Base-by-base conservation (phyloP, 1,140 invertebrate genomes). In the Limonius californicus region DNA sequence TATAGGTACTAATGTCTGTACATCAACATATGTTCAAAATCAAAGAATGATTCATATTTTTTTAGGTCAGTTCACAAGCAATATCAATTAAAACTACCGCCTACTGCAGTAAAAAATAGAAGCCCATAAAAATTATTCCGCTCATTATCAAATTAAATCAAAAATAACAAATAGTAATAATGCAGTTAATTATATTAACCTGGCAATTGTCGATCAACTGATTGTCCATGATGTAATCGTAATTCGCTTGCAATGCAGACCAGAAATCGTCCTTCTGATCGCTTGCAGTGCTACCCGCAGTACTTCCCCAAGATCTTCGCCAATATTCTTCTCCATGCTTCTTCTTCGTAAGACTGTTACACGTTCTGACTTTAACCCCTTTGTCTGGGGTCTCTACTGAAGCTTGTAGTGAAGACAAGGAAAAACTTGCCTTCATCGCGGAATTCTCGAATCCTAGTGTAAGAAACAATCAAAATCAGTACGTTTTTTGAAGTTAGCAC, bases 171-270 rank as follows among this genome's bases (percentile, higher is more conserved):
- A n/a, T 35, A n/a, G 32, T 35, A 35, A n/a, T 35, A n/a, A 35
- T 35, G 8, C 32, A 35, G 8, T n/a, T n/a, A 8, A 35, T 35
- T n/a, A 16, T 60, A 61, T 72, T 77, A 74, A 88, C 89, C 78
- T 86, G 87, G 80, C 92, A 95, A 66, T 87, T 88, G 72, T 94
- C 91, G 62, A 95, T 90, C 60, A 95, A 87, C 73, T 94, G 89
- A 75, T 91, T 94, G 77, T 94, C 91, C 92, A 96, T 95, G 71
- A 96, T 90, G 76, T 92, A 96, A 75, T 94, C 88, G 78, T 96
- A 95, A 78, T 90, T 89, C 19, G 90, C 86, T 70, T 91, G 88
- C 70, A 95, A 85, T 43, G 91, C 87, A 65, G 89, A 89, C 91
- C 92, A 95, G 70, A 95, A 90, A 72, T 94, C 92, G 79, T 94